Evolutionary conservation across 1,140 invertebrate species (phyloP).

Genomic region (Leptinotarsa undecemlineata): DNA sequence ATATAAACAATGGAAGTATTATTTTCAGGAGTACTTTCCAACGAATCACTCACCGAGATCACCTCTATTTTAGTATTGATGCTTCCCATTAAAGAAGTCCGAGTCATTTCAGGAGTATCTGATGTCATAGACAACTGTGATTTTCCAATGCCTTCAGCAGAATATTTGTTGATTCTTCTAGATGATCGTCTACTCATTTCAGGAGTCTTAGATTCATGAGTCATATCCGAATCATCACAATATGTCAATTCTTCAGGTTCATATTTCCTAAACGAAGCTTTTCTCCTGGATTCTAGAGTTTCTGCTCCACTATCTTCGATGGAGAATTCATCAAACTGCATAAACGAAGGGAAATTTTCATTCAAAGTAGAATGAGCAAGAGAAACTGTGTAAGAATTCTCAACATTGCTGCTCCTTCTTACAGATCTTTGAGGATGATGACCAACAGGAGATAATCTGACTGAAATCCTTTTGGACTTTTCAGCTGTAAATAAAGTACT

Average conservation of each 20-base stretch:
- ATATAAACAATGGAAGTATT: conserved; percentile 1
- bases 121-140: not conserved
- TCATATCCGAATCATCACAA: not conserved
- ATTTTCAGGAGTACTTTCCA: conserved; percentile 9
- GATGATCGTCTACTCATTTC: not conserved
- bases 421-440: not conserved
- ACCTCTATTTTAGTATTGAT: not conserved
- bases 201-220: conserved; percentile 5
- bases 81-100: not conserved
- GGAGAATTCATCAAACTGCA: not conserved
- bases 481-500: not conserved
- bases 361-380: not conserved
- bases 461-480: not conserved
- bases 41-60: not conserved
- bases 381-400: not conserved
- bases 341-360: not conserved
- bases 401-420: not conserved
- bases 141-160: not conserved
- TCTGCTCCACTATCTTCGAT: not conserved
- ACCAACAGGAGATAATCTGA: too few relatives aligned
- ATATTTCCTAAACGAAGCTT: not conserved
- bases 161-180: not conserved
- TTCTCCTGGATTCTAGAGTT: not conserved
- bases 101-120: not conserved
- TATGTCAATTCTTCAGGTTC: not conserved